Conservation (phyloP, 2,113 vertebrate genomes). For the Lepisosteus osseus region DNA sequence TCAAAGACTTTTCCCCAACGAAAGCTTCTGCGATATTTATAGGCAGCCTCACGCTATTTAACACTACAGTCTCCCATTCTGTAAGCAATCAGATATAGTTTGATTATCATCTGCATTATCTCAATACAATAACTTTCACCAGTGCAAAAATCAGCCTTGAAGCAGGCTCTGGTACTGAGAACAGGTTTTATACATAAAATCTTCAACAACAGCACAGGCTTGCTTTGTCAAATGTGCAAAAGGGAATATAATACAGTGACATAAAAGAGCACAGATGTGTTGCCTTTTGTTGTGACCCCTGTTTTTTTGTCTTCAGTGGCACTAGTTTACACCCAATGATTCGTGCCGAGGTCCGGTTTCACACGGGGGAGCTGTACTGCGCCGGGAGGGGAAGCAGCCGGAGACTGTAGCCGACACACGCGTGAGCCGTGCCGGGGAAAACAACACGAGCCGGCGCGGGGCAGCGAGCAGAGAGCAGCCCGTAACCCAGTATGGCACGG, state of each 20-base stretch:
- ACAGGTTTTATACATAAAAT: too few species aligned
- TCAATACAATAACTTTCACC: constrained; percentile 33
- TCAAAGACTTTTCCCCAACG: not conserved
- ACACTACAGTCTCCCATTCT: constrained; percentile 11
- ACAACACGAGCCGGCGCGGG: not conserved
- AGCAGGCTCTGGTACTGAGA: constrained; percentile 4
- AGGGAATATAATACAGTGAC: constrained; percentile 45
- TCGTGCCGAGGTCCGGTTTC: too few species aligned
- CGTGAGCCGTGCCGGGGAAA: not conserved
- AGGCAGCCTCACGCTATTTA: constrained; percentile 14
- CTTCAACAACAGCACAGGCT: constrained; percentile 22
- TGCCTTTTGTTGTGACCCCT: not conserved
- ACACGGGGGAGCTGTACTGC: too few species aligned
- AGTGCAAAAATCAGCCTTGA: constrained; percentile 24
- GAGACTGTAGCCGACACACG: too few species aligned
- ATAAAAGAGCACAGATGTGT: not conserved
- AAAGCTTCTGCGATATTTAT: constrained; percentile 12
- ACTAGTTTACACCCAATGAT: too few species aligned
- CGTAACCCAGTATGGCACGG: not conserved
- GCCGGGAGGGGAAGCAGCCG: too few species aligned
- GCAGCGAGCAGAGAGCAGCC: not conserved
- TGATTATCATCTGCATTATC: constrained; percentile 70
- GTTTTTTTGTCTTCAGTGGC: too few species aligned
- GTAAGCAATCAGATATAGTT: constrained; percentile 26
- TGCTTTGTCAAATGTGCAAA: constrained; percentile 51